Base-by-base conservation (phyloP, 2,113 vertebrate species). In the Pteruthius melanotis region DNA sequence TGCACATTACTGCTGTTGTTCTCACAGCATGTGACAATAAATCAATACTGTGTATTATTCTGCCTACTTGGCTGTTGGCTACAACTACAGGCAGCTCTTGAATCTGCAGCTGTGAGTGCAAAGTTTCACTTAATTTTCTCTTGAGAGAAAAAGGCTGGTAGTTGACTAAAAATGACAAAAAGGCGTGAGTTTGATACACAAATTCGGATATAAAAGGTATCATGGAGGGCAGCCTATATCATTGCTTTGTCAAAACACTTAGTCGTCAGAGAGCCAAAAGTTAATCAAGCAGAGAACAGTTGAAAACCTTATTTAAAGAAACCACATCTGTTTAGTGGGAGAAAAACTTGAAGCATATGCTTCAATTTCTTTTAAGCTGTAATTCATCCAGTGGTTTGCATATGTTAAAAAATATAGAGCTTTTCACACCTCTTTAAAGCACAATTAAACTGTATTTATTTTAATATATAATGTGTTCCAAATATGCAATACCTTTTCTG, bases 351-450 rank as follows among this genome's bases (percentile, higher is more conserved):
- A 87, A 45, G 81, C 83, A 23, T 90, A 70, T 78, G 68, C 84
- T 89, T 86, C 68, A 53, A 57, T 90, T 96, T 85, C 65, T 78
- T 81, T 86, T 90, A 53, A 91, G 75, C 47, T 72, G 54, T 83
- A 94, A 92, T 95, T 61, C 26, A 40, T 77, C 50, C 84, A 93
- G 85, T 90, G 59, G 16, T 91, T 94, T 92, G 93, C 82, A 84
- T 90, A 77, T 94, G 75, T 90, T 94, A 92, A 87, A 92, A 92
- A 94, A 86, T 92, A 90, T 40, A 56, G 82, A 91, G 90, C 59
- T 93, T 92, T 96, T 95, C 90, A 68, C 96, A 95, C 94, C 92
- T 93, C 87, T 94, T 95, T 94, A 95, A 96, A 94, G n/a, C 72
- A 91, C 83, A 94, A 92, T 94, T 94, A 92, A 84, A 61, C 17